Base-by-base conservation (phyloP, 2,797 vertebrate species). In the Tapirus indicus region DNA sequence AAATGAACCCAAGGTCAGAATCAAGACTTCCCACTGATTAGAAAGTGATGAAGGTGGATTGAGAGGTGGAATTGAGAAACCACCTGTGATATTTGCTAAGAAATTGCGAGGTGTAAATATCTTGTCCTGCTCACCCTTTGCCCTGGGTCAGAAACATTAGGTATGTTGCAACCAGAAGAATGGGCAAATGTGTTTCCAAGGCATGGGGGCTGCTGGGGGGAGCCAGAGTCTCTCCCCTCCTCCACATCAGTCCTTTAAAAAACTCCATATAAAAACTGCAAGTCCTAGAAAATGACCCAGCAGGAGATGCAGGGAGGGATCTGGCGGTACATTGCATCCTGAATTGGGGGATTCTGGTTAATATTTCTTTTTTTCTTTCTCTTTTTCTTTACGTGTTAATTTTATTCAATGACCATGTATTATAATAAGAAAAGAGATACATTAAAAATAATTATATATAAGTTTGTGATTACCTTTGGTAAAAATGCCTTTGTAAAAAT, bases 401-500 rank as follows among this genome's bases (percentile, higher is more conserved):
- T 88, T 72, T 71, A 41, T 47, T 18, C 41, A 14, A 52, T 52
- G 49, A 52, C 14, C 49, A 60, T 60, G 12, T 92, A 58, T 72
- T 66, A 49, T 58, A 88, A 77, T 38, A 64, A 79, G 32, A 92
- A 35, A 71, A 49, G 32, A 88, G 32, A 74, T 4, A 58, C 56
- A 77, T 56, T 88, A 16, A 72, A 75, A 78, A 49, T 71, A 88
- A 92, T 95, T 88, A 66, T 29, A 69, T 38, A 1, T 44, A 69
- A 77, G 12, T 44, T 79, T 89, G 44, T 32, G 25, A 44, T 41
- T 6, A 44, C 20, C 54, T 88, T 79, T 41, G 8, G 84, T n/a
- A 35, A 88, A 93, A 82, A 93, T 58, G 27, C 32, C 75, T 41
- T 72, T 54, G 84, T n/a, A 35, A 88, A 93, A 82, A 93, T 58